Base-by-base conservation (phyloP, 2,797 vertebrate species). In the Acestrorhynchus altus region DNA sequence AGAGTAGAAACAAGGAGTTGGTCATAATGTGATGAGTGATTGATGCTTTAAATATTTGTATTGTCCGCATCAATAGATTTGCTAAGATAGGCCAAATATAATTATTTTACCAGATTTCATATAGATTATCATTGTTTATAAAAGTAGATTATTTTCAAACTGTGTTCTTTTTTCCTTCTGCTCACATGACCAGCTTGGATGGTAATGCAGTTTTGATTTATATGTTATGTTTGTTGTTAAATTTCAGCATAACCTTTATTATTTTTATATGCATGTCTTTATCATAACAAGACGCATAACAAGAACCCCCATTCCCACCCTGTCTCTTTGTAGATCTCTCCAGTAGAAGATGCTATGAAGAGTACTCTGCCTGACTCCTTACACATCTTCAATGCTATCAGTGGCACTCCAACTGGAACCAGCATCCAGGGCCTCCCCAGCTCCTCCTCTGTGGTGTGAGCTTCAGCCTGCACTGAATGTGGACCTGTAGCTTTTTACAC, bases 361-460 rank as follows among this genome's bases (percentile, higher is more conserved):
- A 93, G 94, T 18, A 90, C 94, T 74, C 93, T 97, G 79, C 95
- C 96, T 0, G 97, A 99, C 84, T 98, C 98, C 0, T 91, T 98
- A 74, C 98, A 98, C 88, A 98, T 99, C 91, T 99, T 99, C 86
- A 99, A 98, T 0, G 98, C 97, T 91, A 99, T 99, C 92, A 99
- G 98, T 2, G 96, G 96, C 82, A 99, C 97, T 1, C 96, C 97
- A 24, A 96, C 95, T 85, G 91, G 95, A 83, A 93, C 97, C 88
- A 93, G 94, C 72, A 94, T 99, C 88, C 96, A 97, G 44, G 98
- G 98, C 86, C 94, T 99, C 89, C 95, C 97, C 87, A 96, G 94
- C 89, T 95, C 96, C 22, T 96, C 97, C 83, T 99, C 98, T 0
- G 92, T 98, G 90, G 97, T 95, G 86, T 99, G 94, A 99, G 60